Percentiles rank a stretch among this genome's conserved stretches.
Conservation (phyloP, 2,888 invertebrate genomes). For the Apamea monoglypha region DNA sequence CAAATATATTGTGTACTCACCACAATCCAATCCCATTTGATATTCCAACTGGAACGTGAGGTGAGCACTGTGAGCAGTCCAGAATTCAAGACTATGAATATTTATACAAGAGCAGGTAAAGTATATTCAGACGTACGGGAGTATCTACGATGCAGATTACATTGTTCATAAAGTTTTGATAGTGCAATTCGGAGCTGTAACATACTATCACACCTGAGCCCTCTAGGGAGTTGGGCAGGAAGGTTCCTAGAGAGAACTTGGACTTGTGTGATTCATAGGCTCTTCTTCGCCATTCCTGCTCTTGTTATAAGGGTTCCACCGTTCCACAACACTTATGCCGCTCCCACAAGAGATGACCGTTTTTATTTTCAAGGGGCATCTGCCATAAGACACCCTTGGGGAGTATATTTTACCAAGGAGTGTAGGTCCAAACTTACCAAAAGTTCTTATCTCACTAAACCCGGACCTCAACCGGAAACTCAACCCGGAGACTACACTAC, state of each 20-base stretch:
- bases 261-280: neutral
- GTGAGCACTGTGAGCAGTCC: slow-evolving; percentile 62
- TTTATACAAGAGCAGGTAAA: slow-evolving; percentile 54
- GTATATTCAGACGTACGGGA: slow-evolving; percentile 47
- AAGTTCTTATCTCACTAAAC: neutral
- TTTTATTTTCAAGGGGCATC: neutral
- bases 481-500: neutral
- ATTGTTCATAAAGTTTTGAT: slow-evolving; percentile 63
- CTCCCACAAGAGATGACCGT: neutral
- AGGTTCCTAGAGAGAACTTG: neutral
- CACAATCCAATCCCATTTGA: slow-evolving; percentile 65
- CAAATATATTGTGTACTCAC: slow-evolving; percentile 60
- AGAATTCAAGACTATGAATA: slow-evolving; percentile 66
- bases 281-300: neutral
- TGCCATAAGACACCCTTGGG: neutral
- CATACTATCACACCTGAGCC: slow-evolving; percentile 13
- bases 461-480: too few relatives aligned
- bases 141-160: slow-evolving; percentile 53
- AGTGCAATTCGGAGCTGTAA: slow-evolving; percentile 47
- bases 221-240: slow-evolving; percentile 1
- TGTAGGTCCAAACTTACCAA: neutral
- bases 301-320: neutral
- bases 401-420: neutral
- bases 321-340: neutral
- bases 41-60: slow-evolving; percentile 63